phyloP scores from a whole-genome alignment of 2,113 vertebrate species.

The Zosterops hypoxanthus region DNA sequence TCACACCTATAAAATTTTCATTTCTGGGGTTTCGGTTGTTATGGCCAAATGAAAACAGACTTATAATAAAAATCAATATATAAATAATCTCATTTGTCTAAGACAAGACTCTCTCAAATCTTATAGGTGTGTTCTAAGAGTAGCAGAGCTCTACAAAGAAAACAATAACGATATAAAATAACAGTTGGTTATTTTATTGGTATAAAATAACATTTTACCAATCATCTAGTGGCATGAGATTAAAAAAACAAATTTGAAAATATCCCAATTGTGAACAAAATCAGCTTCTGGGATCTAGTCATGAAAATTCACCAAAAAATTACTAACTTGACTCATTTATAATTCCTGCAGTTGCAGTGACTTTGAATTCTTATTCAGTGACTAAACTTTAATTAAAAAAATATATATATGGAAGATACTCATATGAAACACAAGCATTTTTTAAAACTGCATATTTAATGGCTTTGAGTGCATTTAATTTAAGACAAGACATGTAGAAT shows the following conservation, averaged over 20 bases:
- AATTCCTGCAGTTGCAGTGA: not conserved
- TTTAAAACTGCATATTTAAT: not conserved
- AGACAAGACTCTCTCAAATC: not conserved
- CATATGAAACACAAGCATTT: not conserved
- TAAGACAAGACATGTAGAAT: not conserved
- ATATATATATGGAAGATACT: not conserved
- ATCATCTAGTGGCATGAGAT: not conserved
- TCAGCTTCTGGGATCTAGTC: not conserved
- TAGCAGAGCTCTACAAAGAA: not conserved
- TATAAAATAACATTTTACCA: not conserved
- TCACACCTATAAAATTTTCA: not conserved
- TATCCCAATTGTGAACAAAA: not conserved
- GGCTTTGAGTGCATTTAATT: not conserved
- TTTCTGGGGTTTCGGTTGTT: not conserved
- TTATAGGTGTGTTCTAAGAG: not conserved
- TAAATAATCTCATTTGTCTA: not conserved
- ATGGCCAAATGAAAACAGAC: not conserved
- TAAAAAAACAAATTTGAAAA: not conserved
- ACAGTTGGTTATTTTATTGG: not conserved
- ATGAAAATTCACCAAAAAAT: not conserved
- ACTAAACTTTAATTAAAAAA: not conserved
- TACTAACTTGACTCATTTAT: not conserved
- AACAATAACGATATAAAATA: not conserved
- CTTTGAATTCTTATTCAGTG: not conserved
- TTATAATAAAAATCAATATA: not conserved